Evolutionary conservation across 37 sponge, comb jelly and placozoan species (phyloP), one percentile per base, ranked within the genome.

Genomic region (Haliclona indistincta): DNA sequence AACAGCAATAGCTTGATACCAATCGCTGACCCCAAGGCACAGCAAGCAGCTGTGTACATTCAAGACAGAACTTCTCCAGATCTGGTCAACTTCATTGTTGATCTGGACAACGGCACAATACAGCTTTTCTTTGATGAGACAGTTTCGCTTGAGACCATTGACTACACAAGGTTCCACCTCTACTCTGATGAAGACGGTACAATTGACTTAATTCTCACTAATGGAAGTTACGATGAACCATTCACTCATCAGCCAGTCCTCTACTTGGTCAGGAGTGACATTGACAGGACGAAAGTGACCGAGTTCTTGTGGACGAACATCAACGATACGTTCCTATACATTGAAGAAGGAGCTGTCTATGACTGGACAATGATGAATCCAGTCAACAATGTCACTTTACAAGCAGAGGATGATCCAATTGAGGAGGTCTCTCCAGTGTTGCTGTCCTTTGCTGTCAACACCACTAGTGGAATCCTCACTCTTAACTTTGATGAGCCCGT

Each of bases 401-500:
- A 61, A 45, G 78, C 85, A 22, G 25, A 20, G 15, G 26, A 40
- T 29, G 42, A 68, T 45, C 92, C 96, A 22, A 88, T 84, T 36
- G 96, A 95, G 53, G 41, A 55, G 1, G 41, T 56, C 17, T 71
- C 83, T 26, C 96, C 96, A 0, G 65, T 53, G 5, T 54, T 95
- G 54, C 40, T 74, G 0, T 66, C 84, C 6, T 95, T 67, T 44
- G 44, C 78, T 60, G 81, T 91, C 47, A 88, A 95, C 67, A 47
- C 91, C 56, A 95, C 91, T 2, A 75, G 78, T 53, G 92, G 92
- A 3, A 66, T 82, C 17, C 67, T 95, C 7, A 70, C 63, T 6
- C 76, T 95, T 32, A 74, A 76, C 80, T 95, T 95, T 79, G 76
- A 87, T 76, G 96, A 95, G 76, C 92, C 96, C 32, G 91, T 95